Evolutionary conservation across 2,113 vertebrate genomes (phyloP).

Genomic region (Esox niger): DNA sequence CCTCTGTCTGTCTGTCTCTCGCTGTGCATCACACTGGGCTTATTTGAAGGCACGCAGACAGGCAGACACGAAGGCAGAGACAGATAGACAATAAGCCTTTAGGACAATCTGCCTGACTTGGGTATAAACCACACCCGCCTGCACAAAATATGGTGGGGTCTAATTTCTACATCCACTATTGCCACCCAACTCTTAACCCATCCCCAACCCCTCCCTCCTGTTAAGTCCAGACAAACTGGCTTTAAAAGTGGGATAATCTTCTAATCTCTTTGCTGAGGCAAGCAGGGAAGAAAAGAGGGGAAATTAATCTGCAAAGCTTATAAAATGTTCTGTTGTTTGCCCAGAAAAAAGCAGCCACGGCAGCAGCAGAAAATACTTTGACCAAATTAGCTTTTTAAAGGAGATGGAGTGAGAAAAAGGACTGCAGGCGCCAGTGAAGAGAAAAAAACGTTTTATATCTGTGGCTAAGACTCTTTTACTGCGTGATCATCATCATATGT

Average conservation of each 20-base stretch:
- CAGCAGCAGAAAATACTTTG: constrained; percentile 5
- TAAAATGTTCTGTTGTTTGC: constrained; percentile 29
- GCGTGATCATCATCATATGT: background rate
- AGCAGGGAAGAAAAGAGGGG: constrained; percentile 10
- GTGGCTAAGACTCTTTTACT: background rate
- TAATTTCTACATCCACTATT: constrained; percentile 4
- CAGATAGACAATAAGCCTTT: constrained; percentile 17
- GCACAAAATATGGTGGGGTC: background rate
- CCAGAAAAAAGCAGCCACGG: background rate
- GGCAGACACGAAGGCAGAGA: no score
- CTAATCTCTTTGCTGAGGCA: constrained; percentile 45
- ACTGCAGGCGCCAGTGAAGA: constrained; percentile 3
- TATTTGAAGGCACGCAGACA: constrained; percentile 1
- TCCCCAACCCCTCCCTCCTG: background rate
- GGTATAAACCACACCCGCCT: background rate
- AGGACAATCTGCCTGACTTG: constrained; percentile 30
- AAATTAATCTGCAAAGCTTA: constrained; percentile 34
- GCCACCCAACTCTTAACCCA: background rate
- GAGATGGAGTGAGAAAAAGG: constrained; percentile 2
- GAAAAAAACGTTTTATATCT: background rate
- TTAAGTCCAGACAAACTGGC: constrained; percentile 32
- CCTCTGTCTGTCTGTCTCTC: background rate
- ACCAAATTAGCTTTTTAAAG: constrained; percentile 4
- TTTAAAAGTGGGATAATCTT: constrained; percentile 44
- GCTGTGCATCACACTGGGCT: background rate